A percentile compares a stretch with the other conserved stretches of the same genome.
Evolutionary conservation across 2,113 vertebrate genomes (phyloP).

Genomic region (pig (Sus scrofa)): DNA sequence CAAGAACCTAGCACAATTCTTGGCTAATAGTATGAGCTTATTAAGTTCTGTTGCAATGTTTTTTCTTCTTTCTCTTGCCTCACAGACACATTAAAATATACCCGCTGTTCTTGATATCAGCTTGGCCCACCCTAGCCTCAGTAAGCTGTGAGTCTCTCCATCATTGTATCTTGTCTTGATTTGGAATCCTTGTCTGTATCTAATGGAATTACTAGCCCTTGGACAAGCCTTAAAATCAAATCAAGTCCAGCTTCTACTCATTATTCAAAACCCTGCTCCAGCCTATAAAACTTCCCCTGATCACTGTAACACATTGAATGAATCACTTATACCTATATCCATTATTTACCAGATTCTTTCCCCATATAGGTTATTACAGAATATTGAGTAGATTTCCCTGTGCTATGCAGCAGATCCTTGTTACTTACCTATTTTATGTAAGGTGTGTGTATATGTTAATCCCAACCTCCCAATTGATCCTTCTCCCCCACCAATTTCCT

Average conservation of each 20-base stretch:
- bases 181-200: not conserved
- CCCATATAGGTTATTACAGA: no score
- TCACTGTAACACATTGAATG: not conserved
- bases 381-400: no score
- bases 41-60: not conserved
- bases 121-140: not conserved
- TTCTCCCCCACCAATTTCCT: no score
- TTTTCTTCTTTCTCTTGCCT: not conserved
- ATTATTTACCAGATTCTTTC: no score
- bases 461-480: no score
- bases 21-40: not conserved
- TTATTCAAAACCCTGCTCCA: not conserved
- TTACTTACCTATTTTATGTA: no score
- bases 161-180: not conserved
- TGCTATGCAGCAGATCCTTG: no score
- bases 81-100: not conserved
- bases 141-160: not conserved
- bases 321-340: no score
- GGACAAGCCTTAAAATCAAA: not conserved
- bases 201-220: not conserved
- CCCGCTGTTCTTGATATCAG: not conserved
- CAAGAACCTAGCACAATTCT: not conserved
- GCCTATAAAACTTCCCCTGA: not conserved
- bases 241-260: not conserved
- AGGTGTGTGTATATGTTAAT: no score